Conservation (phyloP, 2,888 invertebrate species). For the Rhorus exstirpatorius region DNA sequence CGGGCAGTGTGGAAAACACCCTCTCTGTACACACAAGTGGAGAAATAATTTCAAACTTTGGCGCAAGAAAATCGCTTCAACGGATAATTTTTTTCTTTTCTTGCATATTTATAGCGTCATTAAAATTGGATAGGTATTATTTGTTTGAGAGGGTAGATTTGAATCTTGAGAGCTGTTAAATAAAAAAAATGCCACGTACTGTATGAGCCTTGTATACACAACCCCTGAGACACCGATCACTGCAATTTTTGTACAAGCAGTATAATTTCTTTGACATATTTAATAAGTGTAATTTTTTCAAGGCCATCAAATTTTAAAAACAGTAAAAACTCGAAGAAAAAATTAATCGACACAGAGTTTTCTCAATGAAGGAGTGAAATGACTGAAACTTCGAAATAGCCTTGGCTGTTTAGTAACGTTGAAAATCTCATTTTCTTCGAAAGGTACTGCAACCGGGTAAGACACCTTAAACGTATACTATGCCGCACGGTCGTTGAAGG, state of each 20-base stretch:
- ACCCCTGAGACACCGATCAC: neutral
- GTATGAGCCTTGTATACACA: neutral
- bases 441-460: constrained; percentile 28
- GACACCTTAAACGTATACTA: constrained; percentile 9
- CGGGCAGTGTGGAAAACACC: constrained; percentile 16
- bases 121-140: constrained; percentile 15
- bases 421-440: constrained; percentile 58
- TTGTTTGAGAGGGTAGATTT: neutral
- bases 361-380: neutral
- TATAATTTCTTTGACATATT: too few species aligned
- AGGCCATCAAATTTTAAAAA: too few species aligned
- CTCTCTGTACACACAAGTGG: constrained; percentile 33
- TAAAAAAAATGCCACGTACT: neutral
- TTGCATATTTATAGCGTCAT: constrained; percentile 29
- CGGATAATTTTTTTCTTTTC: neutral
- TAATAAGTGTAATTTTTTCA: too few species aligned
- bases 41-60: constrained; percentile 57
- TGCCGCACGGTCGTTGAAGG: constrained; percentile 50
- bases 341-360: neutral
- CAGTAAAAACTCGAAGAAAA: neutral
- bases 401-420: constrained; percentile 12
- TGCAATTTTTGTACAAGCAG: neutral
- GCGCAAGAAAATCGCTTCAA: constrained; percentile 42
- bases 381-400: constrained; percentile 6
- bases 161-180: neutral